A percentile compares a stretch with the other conserved stretches of the same genome.
Conservation (phyloP, 2,113 vertebrate genomes). For the Notechis scutatus region DNA sequence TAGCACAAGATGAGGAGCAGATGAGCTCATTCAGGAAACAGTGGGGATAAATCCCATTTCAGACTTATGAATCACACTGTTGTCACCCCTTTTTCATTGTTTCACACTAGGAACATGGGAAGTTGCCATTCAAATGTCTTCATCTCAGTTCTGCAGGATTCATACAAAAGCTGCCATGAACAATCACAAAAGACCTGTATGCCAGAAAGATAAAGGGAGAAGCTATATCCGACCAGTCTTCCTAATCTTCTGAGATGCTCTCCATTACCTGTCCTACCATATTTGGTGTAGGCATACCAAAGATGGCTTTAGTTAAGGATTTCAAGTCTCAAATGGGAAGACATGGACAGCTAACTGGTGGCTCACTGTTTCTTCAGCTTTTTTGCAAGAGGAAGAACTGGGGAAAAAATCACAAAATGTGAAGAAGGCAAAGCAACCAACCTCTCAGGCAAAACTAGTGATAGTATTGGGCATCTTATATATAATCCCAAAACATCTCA, state of each 20-base stretch:
- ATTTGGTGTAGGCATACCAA: not conserved
- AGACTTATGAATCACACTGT: not conserved
- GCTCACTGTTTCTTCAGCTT: not conserved
- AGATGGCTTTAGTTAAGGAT: not conserved
- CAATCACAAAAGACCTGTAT: not conserved
- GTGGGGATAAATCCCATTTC: conserved; percentile 39
- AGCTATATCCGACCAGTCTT: not conserved
- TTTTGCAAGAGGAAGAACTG: not conserved
- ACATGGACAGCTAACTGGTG: not conserved
- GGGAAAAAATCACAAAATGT: not conserved
- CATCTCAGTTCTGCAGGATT: not conserved
- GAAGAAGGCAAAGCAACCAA: not conserved
- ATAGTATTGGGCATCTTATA: not conserved
- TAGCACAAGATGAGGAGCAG: conserved; percentile 30
- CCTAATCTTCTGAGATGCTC: not conserved
- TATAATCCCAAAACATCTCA: not conserved
- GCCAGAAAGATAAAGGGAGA: not conserved
- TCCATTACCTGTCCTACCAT: not conserved
- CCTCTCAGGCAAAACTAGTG: not conserved
- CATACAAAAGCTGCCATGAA: not conserved
- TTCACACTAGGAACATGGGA: not conserved
- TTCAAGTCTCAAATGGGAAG: not conserved
- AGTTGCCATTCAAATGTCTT: not conserved
- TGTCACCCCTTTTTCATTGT: not conserved
- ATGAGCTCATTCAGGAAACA: conserved; percentile 47